Evolutionary conservation across 2,113 vertebrate species (phyloP).

Genomic region (Mesembrinibis cayennensis): DNA sequence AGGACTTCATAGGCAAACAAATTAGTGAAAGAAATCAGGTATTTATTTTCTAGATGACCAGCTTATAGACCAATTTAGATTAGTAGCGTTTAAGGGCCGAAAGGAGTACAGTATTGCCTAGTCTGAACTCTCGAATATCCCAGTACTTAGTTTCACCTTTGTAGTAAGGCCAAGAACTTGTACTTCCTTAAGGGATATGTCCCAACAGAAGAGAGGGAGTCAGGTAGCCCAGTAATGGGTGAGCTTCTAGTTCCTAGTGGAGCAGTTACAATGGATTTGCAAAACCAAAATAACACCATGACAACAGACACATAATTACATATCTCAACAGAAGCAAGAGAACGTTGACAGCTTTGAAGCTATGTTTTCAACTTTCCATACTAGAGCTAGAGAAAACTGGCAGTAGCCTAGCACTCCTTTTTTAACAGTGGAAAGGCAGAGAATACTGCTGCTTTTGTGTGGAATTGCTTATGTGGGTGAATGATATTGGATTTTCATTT

Average conservation of each 20-base stretch:
- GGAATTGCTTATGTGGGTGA: not conserved
- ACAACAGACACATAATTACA: not conserved
- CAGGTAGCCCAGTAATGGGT: not conserved
- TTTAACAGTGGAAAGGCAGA: not conserved
- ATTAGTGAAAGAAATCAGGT: not conserved
- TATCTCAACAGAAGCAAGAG: not conserved
- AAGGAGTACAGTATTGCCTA: not conserved
- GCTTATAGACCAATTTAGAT: not conserved
- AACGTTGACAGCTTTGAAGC: not conserved
- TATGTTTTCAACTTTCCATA: not conserved
- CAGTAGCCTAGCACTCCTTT: not conserved
- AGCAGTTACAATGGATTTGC: not conserved
- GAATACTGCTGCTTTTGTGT: not conserved
- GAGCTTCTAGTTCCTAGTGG: not conserved
- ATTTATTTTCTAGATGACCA: not conserved
- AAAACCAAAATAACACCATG: not conserved
- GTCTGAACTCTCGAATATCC: not conserved
- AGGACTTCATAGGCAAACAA: not conserved
- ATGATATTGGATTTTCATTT: not conserved
- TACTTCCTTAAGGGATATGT: not conserved
- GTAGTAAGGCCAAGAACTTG: not conserved
- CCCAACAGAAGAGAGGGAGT: not conserved
- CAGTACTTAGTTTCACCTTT: not conserved
- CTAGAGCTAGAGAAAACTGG: not conserved
- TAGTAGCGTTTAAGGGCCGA: not conserved